phyloP scores from a whole-genome alignment of 2,797 vertebrate species.

The Coendou prehensilis region DNA sequence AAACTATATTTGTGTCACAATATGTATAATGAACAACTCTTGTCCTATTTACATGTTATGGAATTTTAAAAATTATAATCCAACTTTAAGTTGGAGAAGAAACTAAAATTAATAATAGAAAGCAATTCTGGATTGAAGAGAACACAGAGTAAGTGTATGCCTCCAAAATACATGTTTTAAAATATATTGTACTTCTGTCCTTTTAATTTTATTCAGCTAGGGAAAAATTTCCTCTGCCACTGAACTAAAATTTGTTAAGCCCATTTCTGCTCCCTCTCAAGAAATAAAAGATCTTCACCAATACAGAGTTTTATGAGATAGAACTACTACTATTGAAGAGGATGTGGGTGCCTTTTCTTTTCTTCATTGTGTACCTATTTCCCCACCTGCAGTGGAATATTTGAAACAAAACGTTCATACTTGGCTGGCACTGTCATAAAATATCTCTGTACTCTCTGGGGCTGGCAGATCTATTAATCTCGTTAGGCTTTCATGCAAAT shows the following conservation, averaged over 20 bases:
- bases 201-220: background rate
- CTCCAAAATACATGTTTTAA: background rate
- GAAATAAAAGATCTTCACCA: background rate
- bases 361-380: background rate
- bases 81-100: background rate
- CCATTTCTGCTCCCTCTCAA: background rate
- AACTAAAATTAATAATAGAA: conserved; percentile 2
- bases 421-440: background rate
- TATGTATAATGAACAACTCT: background rate
- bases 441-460: background rate
- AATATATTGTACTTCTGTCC: background rate
- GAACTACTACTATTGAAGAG: background rate
- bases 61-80: background rate
- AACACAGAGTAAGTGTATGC: background rate
- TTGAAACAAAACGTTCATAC: conserved; percentile 1
- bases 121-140: background rate
- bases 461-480: background rate
- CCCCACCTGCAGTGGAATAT: background rate
- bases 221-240: background rate
- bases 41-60: background rate
- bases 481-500: background rate
- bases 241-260: background rate
- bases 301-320: background rate
- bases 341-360: background rate
- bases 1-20: background rate